Evolutionary conservation across 92 coral and sea anemone species (phyloP), one percentile per base, ranked within the genome.

Genomic region (Anthopleura xanthogrammica): DNA sequence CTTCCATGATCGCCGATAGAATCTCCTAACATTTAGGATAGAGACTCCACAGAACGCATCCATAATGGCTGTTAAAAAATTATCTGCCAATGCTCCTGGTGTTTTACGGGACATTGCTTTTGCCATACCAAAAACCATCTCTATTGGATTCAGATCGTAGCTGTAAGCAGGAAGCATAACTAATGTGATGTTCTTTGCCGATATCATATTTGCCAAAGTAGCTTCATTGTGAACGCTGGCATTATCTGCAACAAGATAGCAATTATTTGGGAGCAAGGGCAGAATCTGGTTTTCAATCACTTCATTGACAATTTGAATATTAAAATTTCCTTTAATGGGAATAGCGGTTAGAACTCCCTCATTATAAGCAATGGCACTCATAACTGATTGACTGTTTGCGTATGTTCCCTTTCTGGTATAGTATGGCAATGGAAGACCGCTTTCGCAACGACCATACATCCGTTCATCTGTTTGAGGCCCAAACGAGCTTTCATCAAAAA

Each of bases 141-240:
- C 46, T 12, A 39, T 57, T 39, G 72, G 88, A 52, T 85, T 85
- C 1, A 85, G 82, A 24, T 85, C 88, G 46, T 85, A 85, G 68
- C 62, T 58, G 12, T 86, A 86, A 23, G 86, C 86, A 0, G 86
- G 90, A 60, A 87, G 76, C 57, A 76, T 87, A 14, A 87, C 86
- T 20, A 87, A 81, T 5, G 90, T 87, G 23, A 82, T 82, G 72
- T 82, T 82, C 50, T 82, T 87, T 17, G 20, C 5, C 9, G 81
- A 72, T 16, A 87, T 65, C 48, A 82, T 64, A 24, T 23, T 62
- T 4, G 76, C 41, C 11, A 87, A 52, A 9, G 24, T 29, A 12
- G 75, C 83, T 57, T 82, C 86, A 65, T 81, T 75, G 71, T 87
- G 90, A 10, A 87, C 80, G n/a, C 68, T 73, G 14, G 86, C 90